phyloP scores from a whole-genome alignment of 2,888 invertebrate species.

The Eristalis pertinax region DNA sequence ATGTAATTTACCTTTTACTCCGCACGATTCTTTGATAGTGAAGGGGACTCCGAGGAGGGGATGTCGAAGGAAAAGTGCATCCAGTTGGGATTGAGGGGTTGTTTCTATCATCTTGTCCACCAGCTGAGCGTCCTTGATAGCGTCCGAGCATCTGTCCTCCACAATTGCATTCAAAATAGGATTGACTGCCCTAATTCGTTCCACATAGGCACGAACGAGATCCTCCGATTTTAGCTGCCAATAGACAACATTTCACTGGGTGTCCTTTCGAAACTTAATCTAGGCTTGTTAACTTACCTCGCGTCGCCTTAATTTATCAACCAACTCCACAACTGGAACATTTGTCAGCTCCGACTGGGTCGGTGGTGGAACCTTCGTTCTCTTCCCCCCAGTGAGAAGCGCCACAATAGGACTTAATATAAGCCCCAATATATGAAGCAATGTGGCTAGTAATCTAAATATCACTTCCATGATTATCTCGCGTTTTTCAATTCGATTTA shows the following conservation, averaged over 20 bases:
- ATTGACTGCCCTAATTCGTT: constrained; percentile 86
- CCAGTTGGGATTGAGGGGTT: constrained; percentile 60
- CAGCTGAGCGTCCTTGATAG: constrained; percentile 85
- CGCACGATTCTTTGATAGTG: constrained; percentile 91
- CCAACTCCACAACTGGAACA: constrained; percentile 74
- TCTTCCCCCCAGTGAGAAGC: constrained; percentile 45
- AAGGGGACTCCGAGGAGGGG: constrained; percentile 92
- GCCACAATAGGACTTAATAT: constrained; percentile 64
- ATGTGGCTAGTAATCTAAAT: constrained; percentile 63
- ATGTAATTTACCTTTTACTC: constrained; percentile 84
- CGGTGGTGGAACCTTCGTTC: constrained; percentile 64
- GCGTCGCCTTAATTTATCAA: constrained; percentile 72
- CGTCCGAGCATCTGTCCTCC: constrained; percentile 85
- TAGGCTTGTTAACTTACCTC: constrained; percentile 74
- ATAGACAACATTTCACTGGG: neutral
- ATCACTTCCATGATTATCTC: constrained; percentile 70
- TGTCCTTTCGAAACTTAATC: neutral
- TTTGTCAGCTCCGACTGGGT: constrained; percentile 72
- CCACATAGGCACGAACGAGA: constrained; percentile 84
- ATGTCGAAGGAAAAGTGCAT: constrained; percentile 79
- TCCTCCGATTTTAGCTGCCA: constrained; percentile 84
- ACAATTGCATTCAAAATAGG: constrained; percentile 87
- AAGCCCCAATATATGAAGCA: constrained; percentile 68
- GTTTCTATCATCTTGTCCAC: constrained; percentile 82
- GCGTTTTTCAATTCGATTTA: neutral